Conservation (phyloP, 2,113 vertebrate genomes). For the Hymenochirus boettgeri region DNA sequence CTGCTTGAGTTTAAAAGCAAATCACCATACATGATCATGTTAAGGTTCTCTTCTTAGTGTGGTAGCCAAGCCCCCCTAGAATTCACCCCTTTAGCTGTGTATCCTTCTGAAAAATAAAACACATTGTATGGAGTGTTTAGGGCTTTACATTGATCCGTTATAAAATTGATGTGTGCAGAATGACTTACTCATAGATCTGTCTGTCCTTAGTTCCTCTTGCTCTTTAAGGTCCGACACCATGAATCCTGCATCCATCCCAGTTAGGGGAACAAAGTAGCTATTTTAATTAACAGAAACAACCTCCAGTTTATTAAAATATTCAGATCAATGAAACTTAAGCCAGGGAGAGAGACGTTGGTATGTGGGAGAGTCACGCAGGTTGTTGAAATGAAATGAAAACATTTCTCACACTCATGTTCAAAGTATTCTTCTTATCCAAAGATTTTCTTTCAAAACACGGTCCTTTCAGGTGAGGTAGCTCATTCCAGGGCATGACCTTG, state of each 20-base stretch:
- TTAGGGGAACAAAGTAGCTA: no score
- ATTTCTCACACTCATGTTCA: no score
- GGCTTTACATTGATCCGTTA: not conserved
- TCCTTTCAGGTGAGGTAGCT: not conserved
- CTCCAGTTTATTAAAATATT: no score
- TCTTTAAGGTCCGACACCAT: not conserved
- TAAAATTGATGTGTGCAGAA: not conserved
- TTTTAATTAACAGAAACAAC: no score
- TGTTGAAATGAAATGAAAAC: no score
- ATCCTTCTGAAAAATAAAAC: not conserved
- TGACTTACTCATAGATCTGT: not conserved
- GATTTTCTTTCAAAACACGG: no score
- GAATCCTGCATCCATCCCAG: not conserved
- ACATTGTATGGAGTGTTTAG: no score
- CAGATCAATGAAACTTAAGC: no score
- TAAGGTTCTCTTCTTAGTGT: not conserved
- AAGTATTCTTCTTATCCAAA: no score
- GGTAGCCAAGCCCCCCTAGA: not conserved
- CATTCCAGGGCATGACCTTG: not conserved
- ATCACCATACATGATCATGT: constrained; percentile 72
- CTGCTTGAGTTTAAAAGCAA: constrained; percentile 84
- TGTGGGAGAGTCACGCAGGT: no score
- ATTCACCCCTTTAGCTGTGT: not conserved
- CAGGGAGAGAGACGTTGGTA: no score
- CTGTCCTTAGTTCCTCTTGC: not conserved